Percentiles rank a stretch among this genome's conserved stretches.
phyloP scores from a whole-genome alignment of 53 echinoderm and acorn worm genomes.

The Astropecten irregularis region DNA sequence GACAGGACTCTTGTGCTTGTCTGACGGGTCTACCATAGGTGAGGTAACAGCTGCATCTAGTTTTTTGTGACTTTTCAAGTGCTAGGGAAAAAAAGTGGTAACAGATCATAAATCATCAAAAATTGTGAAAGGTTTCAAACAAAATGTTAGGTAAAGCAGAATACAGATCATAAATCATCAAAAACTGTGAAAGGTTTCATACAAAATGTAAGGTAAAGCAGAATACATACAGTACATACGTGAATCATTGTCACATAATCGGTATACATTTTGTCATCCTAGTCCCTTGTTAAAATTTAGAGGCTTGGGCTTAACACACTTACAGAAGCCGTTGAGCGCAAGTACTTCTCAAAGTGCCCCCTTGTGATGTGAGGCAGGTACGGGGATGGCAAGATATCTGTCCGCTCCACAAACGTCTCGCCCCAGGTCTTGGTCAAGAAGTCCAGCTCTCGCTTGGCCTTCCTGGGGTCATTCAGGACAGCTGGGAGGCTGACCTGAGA shows the following conservation, averaged over 20 bases:
- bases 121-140: too few species aligned
- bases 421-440: slow-evolving; percentile 99
- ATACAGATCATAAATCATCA: too few species aligned
- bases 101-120: too few species aligned
- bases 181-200: too few species aligned
- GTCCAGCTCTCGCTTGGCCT: slow-evolving; percentile 84
- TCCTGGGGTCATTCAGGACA: slow-evolving; percentile 94
- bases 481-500: slow-evolving; percentile 93
- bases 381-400: slow-evolving; percentile 79
- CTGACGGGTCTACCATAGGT: neutral
- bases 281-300: too few species aligned
- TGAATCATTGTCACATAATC: too few species aligned
- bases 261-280: too few species aligned
- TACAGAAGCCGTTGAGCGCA: slow-evolving; percentile 79
- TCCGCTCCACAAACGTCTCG: slow-evolving; percentile 86
- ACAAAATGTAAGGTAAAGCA: too few species aligned
- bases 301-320: too few species aligned
- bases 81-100: neutral
- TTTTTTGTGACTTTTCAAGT: slow-evolving; percentile 41
- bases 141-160: too few species aligned
- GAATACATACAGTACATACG: too few species aligned
- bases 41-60: neutral
- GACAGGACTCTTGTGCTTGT: slow-evolving; percentile 12
- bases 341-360: slow-evolving; percentile 86
- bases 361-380: slow-evolving; percentile 87